Percentiles rank a stretch among this genome's conserved stretches.
These are phyloP conservation scores for Gallinago nigripennis DNA, from an alignment of 2,797 vertebrate genomes.

Conservation along the genomic window DNA sequence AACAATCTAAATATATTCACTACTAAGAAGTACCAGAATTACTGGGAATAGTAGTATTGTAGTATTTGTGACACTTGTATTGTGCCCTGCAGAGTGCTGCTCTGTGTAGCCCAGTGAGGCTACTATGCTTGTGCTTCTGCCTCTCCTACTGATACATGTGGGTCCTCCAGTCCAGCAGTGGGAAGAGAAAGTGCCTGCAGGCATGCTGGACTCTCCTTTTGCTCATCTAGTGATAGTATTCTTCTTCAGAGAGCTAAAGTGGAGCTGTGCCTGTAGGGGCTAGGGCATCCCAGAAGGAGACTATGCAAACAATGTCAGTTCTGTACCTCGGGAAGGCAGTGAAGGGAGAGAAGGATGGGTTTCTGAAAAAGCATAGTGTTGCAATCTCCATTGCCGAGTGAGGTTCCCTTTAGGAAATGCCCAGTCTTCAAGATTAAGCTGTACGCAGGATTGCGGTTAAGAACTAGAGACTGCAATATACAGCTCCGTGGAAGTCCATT, in stretches of 20 bases:
- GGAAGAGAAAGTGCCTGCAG: not conserved
- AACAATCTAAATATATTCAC: not conserved
- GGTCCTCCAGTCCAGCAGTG: not conserved
- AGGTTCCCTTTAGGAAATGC: not conserved
- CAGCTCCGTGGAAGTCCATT: rapidly evolving
- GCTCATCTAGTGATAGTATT: not conserved
- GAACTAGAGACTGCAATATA: not conserved
- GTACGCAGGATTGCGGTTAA: not conserved
- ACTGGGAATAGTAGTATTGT: not conserved
- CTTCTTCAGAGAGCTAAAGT: rapidly evolving
- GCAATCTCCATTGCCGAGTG: rapidly evolving
- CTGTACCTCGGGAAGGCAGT: not conserved
- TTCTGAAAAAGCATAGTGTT: not conserved
- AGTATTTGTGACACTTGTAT: rapidly evolving
- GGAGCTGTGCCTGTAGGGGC: rapidly evolving
- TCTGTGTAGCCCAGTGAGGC: rapidly evolving
- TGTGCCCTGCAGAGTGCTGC: not conserved
- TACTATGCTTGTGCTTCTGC: not conserved
- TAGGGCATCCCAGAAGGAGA: not conserved
- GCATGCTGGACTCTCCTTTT: not conserved
- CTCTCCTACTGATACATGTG: not conserved
- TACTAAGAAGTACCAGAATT: not conserved
- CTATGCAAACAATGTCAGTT: not conserved
- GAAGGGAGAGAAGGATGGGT: not conserved
- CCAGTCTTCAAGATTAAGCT: not conserved